Percentiles rank a stretch among this genome's conserved stretches.
Evolutionary conservation across 2,888 invertebrate species (phyloP).

Genomic region (Branchipolynoe longqiensis): DNA sequence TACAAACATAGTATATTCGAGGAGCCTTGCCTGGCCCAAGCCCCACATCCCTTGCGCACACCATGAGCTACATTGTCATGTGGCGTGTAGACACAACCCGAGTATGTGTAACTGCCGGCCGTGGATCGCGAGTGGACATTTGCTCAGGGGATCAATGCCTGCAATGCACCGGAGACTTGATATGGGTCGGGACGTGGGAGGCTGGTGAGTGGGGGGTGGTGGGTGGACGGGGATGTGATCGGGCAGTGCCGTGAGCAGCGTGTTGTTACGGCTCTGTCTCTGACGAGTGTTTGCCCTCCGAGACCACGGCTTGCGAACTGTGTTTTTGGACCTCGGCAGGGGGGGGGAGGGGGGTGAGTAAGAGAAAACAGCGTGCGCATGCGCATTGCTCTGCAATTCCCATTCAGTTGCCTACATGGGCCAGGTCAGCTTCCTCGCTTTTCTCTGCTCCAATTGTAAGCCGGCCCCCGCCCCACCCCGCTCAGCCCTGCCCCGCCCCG

Average conservation of each 20-base stretch:
- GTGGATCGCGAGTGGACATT: slow-evolving; percentile 40
- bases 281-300: slow-evolving; percentile 6
- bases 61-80: slow-evolving; percentile 48
- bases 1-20: no score
- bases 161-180: slow-evolving; percentile 15
- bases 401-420: slow-evolving; percentile 2
- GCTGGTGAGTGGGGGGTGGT: neutral
- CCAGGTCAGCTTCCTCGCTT: neutral
- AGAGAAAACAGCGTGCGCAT: slow-evolving; percentile 7
- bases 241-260: neutral
- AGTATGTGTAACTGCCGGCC: slow-evolving; percentile 2
- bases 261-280: neutral
- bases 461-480: neutral
- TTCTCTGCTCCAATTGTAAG: no score
- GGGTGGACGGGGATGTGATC: no score
- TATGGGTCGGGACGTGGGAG: neutral
- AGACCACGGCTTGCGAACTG: neutral
- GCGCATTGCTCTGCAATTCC: slow-evolving; percentile 19
- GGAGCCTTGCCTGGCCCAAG: neutral
- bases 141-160: slow-evolving; percentile 44
- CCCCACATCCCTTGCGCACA: neutral
- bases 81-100: neutral
- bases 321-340: slow-evolving; percentile 21
- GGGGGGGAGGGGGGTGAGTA: neutral
- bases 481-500: neutral